These are phyloP conservation scores for Tachysurus vachellii DNA, from an alignment of 2,113 vertebrate species.

Conservation along the genomic window DNA sequence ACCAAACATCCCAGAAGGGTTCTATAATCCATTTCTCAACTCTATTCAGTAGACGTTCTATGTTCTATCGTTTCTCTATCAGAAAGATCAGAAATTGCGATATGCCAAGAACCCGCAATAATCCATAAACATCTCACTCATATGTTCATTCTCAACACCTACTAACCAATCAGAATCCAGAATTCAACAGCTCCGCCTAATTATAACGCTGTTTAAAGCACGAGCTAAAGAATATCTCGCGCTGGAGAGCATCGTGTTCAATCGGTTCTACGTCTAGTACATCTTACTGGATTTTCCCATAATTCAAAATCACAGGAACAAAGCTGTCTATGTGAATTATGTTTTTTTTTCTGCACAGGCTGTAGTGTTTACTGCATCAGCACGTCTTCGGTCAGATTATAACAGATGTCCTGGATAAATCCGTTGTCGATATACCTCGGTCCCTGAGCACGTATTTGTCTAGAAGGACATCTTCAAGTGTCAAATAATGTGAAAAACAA, in stretches of 20 bases:
- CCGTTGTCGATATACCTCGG: conserved; percentile 21
- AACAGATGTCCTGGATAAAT: conserved; percentile 46
- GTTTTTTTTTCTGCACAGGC: background rate
- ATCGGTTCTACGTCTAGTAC: background rate
- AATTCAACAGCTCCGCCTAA: background rate
- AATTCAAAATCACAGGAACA: conserved; percentile 23
- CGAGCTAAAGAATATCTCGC: background rate
- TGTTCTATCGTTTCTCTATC: too few species aligned
- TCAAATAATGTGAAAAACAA: conserved; percentile 59
- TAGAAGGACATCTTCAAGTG: conserved; percentile 37
- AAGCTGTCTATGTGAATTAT: conserved; percentile 12
- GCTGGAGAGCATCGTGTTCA: background rate
- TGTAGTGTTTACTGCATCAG: background rate
- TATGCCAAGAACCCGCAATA: too few species aligned
- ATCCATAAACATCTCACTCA: too few species aligned
- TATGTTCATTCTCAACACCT: background rate
- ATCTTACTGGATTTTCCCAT: background rate
- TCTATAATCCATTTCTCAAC: too few species aligned
- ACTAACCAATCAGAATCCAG: background rate
- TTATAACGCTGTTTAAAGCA: background rate
- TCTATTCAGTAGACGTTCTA: too few species aligned
- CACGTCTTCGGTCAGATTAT: background rate
- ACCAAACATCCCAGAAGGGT: too few species aligned
- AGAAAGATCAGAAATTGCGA: too few species aligned
- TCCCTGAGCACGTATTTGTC: conserved; percentile 40